Evolutionary conservation across 2,797 vertebrate species (phyloP), one percentile per base, ranked within the genome.

Genomic region (Gymnoscopelus microlampas): DNA sequence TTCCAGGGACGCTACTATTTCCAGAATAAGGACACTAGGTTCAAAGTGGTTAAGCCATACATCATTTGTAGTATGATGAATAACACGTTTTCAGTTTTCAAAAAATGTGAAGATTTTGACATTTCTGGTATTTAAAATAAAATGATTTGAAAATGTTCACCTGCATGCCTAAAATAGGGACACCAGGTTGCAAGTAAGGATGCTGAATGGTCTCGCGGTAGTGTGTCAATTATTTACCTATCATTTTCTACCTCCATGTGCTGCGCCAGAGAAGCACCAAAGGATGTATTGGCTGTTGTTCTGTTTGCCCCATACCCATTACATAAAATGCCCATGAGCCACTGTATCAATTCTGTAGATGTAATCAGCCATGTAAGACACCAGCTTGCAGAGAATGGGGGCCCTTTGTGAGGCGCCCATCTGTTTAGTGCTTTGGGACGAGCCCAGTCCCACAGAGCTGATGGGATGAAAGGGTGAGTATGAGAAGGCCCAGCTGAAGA

Each of bases 331-430:
- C 93, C 93, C 94, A 83, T 83, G 93, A 95, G 93, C 93, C 95
- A 97, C 95, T 97, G 96, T 97, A 97, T 98, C 96, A 97, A 95
- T 96, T 93, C 94, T 90, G 92, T 93, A 93, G 91, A 95, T 95
- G 95, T 97, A 98, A 96, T 97, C 96, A 95, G 95, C 96, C 97
- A 95, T 98, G 95, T 90, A 95, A 95, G 94, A 95, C 95, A 97
- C 96, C 96, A 98, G 96, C 96, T 97, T 97, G 96, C 94, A 91
- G 93, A 94, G 95, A 94, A 93, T 91, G 89, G 60, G 87, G 81
- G 93, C 85, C 94, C 92, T 96, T 97, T 97, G 95, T 96, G 93
- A 95, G 91, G 89, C 90, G 90, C 94, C 97, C 97, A 98, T 98
- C 97, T 98, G 97, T 94, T 95, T 94, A 91, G 71, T 84, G 95